These are phyloP conservation scores for Oxyscelio sp. DNA, from an alignment of 2,888 invertebrate genomes.

Conservation along the genomic window DNA sequence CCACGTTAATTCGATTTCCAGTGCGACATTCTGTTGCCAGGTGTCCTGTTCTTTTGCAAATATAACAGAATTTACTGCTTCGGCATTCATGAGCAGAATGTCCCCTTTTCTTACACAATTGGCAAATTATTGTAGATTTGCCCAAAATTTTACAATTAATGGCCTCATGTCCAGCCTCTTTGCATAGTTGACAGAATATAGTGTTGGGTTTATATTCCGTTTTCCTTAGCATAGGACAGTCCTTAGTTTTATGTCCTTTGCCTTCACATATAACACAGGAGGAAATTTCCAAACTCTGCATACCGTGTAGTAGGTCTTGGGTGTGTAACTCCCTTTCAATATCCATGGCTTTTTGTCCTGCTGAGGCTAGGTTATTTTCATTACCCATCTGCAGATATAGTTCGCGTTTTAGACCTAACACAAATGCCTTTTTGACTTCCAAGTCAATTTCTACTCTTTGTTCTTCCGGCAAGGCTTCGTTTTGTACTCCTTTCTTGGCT, in stretches of 20 bases:
- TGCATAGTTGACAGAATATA: not conserved
- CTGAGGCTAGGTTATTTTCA: not conserved
- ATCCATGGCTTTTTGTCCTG: not conserved
- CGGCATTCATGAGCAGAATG: constrained; percentile 2
- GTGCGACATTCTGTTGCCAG: not conserved
- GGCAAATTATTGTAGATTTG: not conserved
- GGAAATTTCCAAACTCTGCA: not conserved
- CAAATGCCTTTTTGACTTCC: not conserved
- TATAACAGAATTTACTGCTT: not conserved
- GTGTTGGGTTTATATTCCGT: not conserved
- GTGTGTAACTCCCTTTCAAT: not conserved
- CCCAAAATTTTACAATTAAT: not conserved
- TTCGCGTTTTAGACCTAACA: not conserved
- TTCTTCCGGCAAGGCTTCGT: no score
- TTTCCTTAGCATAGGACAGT: not conserved
- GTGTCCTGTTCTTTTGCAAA: constrained; percentile 4
- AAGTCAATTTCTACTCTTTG: not conserved
- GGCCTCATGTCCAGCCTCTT: not conserved
- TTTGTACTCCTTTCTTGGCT: no score
- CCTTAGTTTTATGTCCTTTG: not conserved
- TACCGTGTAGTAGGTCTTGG: not conserved
- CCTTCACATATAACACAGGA: not conserved
- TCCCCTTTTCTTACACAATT: not conserved
- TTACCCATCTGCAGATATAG: not conserved
- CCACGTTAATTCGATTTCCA: not conserved